Conservation (phyloP, 2,888 invertebrate genomes). For the Lucinisca nassula region DNA sequence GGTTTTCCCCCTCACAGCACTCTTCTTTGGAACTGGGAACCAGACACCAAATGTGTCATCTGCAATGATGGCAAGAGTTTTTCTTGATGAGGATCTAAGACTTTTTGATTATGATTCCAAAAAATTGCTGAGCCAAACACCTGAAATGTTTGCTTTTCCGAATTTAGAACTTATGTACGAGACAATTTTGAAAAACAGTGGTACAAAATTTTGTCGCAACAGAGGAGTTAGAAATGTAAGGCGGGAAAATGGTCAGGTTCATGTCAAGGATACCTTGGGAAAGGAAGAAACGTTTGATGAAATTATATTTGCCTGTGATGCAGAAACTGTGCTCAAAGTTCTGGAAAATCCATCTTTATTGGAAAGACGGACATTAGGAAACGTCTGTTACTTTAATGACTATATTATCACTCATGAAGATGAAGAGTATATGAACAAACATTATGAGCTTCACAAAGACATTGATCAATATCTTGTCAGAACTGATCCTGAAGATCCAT, state of each 20-base stretch:
- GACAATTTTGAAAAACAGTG: conserved; percentile 71
- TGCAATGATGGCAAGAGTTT: conserved; percentile 81
- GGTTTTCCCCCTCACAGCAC: conserved; percentile 81
- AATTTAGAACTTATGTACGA: conserved; percentile 80
- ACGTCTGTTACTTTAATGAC: conserved; percentile 81
- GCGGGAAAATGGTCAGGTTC: conserved; percentile 66
- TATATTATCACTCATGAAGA: conserved; percentile 82
- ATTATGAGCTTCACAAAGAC: conserved; percentile 79
- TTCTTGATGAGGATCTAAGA: conserved; percentile 80
- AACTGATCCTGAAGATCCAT: conserved; percentile 74
- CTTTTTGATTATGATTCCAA: conserved; percentile 81
- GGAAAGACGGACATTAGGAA: conserved; percentile 78
- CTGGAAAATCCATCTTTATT: conserved; percentile 75
- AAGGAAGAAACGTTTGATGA: conserved; percentile 76
- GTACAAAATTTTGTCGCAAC: conserved; percentile 67
- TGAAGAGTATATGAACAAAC: conserved; percentile 79
- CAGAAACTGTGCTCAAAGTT: conserved; percentile 77
- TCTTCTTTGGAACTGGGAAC: conserved; percentile 84
- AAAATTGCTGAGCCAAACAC: conserved; percentile 77
- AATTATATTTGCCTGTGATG: conserved; percentile 82
- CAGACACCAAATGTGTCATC: conserved; percentile 81
- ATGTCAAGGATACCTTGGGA: conserved; percentile 69
- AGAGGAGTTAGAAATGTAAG: conserved; percentile 68
- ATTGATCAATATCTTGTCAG: conserved; percentile 80
- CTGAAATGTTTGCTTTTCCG: conserved; percentile 83